phyloP scores from a whole-genome alignment of 2,888 invertebrate genomes.

The Epirrhoe tristata region DNA sequence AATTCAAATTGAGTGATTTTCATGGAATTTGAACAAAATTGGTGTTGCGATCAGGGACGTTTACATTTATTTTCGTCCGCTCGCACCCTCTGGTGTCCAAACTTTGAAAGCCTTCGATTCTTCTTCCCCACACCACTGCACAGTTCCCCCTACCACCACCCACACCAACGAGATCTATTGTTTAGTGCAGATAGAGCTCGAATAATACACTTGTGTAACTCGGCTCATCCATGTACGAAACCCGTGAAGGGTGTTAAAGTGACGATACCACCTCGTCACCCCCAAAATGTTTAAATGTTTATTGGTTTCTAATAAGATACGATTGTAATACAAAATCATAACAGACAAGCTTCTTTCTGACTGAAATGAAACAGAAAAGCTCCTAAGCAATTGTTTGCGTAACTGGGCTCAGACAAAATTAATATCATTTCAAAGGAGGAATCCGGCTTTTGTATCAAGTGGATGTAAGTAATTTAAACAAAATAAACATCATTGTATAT shows the following conservation, averaged over 20 bases:
- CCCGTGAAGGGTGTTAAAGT: conserved; percentile 39
- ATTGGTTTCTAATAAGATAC: conserved; percentile 27
- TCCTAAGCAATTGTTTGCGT: conserved; percentile 38
- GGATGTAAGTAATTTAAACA: conserved; percentile 13
- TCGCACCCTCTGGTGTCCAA: conserved; percentile 51
- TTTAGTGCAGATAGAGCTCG: conserved; percentile 49
- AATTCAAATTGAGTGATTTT: too few species aligned
- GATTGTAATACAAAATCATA: conserved; percentile 29
- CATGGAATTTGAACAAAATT: too few species aligned
- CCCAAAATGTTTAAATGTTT: conserved; percentile 17
- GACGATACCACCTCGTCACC: conserved; percentile 26
- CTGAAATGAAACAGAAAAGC: conserved; percentile 36
- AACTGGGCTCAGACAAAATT: conserved; percentile 40
- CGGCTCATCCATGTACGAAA: conserved; percentile 38
- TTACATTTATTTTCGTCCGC: conserved; percentile 58
- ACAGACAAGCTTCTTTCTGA: conserved; percentile 27
- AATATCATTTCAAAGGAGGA: conserved; percentile 40
- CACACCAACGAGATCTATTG: conserved; percentile 48
- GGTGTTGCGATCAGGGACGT: conserved; percentile 52
- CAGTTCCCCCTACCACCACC: conserved; percentile 31
- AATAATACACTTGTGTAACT: conserved; percentile 47
- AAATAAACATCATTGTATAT: background rate
- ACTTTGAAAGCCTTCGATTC: conserved; percentile 53
- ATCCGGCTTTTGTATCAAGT: conserved; percentile 29
- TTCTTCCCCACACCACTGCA: conserved; percentile 36